Evolutionary conservation across 2,888 invertebrate species (phyloP), one percentile per base, ranked within the genome.

Genomic region (Melieria picta): DNA sequence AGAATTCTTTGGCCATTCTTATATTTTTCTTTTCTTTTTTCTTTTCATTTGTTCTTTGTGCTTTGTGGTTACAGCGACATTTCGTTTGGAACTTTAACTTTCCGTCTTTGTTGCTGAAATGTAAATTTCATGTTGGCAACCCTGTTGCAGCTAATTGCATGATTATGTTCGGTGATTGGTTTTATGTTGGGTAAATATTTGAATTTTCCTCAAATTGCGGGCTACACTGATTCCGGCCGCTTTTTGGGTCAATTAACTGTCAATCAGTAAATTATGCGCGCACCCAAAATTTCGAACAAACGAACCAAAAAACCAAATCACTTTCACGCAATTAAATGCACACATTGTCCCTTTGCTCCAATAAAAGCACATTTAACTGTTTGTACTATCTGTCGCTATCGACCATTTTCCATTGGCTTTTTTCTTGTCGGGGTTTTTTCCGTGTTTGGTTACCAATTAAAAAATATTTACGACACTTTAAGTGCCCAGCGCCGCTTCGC

Each of bases 231-330:
- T 16, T 16, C 16, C 16, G 16, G 16, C 16, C 16, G 0, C 16
- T 0, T 16, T 16, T 60, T 67, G 60, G 67, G 58, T 60, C 67
- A 67, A 67, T 67, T 60, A 60, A 67, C 60, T 50, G 52, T 67
- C 52, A 52, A 67, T 60, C 67, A 52, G 61, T 58, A 58, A 58
- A 58, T 48, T 58, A 58, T 48, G 60, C 50, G 57, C 58, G 13
- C 6, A 43, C 58, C 10, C 9, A 42, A 60, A 13, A 60, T 62
- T 62, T 10, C 52, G 30, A 61, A 47, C 45, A 50, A 67, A 50
- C 16, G 50, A 10, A 1, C 13, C 50, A 6, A 50, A 55, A 7
- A 16, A 47, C 48, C 43, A 42, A 45, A 58, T n/a, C 48, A 65
- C 11, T 66, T 4, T 13, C 46, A 55, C 13, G 16, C 57, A 46